Evolutionary conservation across 2,888 invertebrate species (phyloP).

Genomic region (Caenorhabditis sp.): DNA sequence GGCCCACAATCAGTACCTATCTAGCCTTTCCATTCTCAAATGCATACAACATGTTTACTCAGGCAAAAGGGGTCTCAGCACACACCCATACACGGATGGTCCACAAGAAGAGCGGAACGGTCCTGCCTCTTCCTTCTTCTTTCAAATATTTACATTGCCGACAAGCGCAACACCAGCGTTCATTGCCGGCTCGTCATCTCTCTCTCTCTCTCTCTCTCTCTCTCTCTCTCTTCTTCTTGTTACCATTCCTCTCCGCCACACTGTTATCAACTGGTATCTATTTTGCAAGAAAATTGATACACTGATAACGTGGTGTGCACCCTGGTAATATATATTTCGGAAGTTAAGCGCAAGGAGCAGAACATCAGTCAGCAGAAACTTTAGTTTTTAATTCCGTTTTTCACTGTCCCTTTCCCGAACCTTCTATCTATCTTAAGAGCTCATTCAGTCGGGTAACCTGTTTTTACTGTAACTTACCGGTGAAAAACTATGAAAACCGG

Average conservation of each 20-base stretch:
- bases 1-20: no score
- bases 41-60: slow-evolving; percentile 17
- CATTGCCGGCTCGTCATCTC: neutral
- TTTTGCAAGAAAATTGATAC: no score
- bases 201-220: neutral
- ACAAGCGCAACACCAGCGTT: neutral
- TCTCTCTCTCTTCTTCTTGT: neutral
- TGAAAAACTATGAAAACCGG: no score
- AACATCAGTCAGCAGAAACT: neutral
- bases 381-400: no score
- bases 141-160: slow-evolving; percentile 43
- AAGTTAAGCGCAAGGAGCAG: neutral
- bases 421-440: no score
- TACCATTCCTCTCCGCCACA: neutral
- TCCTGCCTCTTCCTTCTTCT: neutral
- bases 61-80: neutral
- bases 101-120: slow-evolving; percentile 41
- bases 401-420: neutral
- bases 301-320: slow-evolving; percentile 26
- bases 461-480: no score
- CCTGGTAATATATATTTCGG: neutral
- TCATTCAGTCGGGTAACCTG: no score
- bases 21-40: no score
- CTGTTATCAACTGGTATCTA: no score
- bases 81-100: slow-evolving; percentile 12